Evolutionary conservation across 2,113 vertebrate genomes (phyloP), one percentile per base, ranked within the genome.

Genomic region (Motacilla alba): DNA sequence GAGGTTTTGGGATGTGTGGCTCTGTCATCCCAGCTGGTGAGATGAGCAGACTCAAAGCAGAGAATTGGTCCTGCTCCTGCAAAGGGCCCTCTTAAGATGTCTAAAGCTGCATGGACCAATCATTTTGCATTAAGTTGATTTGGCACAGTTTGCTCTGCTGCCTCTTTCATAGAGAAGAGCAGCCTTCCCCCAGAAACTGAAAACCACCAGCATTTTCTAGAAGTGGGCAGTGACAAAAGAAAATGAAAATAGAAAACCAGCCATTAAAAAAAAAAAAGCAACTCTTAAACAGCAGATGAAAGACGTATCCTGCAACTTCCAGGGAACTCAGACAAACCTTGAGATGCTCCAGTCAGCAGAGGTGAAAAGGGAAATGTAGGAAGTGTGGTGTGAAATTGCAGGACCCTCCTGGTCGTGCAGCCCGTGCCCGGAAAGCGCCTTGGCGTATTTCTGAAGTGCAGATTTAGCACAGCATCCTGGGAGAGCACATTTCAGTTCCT

Each of bases 331-430:
- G 59, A 8, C 35, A 88, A 76, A 66, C 46, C 91, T 50, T 43
- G 33, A 30, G 66, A 23, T 17, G 28, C 39, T 92, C 11, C 53
- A 74, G 73, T 19, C 89, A 67, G 21, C 73, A 67, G 83, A 93
- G 91, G 64, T 87, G 73, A 80, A 66, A 87, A 81, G 59, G 26
- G 24, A 55, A 81, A 55, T 78, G 50, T 13, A 23, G 68, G 75
- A 89, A 49, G 33, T 16, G 47, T 62, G 72, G 72, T 73, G 59
- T 90, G 92, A 70, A 89, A 90, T 28, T n/a, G 47, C 43, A 26
- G 83, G 91, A 59, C 89, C 72, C 73, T 88, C 47, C 84, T 81
- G 68, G 39, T n/a, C 95, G 80, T 28, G 60, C 86, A 95, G 41
- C 79, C 63, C 1, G 4, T 0, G 2, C 55, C 43, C 47, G 11